A percentile compares a stretch with the other conserved stretches of the same genome.
phyloP scores from a whole-genome alignment of 2,888 invertebrate species.

The Euzophera pinguis region DNA sequence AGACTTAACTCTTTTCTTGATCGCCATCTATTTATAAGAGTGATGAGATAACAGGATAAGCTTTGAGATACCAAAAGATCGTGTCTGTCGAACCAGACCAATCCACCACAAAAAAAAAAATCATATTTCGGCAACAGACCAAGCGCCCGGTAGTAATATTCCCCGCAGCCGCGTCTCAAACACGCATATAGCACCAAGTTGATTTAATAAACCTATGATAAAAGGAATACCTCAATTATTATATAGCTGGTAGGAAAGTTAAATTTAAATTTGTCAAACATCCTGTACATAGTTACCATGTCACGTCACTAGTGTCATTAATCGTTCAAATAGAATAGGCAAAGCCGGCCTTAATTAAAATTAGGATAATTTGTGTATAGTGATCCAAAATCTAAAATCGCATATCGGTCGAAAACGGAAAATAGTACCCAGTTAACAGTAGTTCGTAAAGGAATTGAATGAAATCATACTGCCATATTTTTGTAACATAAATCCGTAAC shows the following conservation, averaged over 20 bases:
- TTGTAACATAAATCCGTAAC: slow-evolving; percentile 49
- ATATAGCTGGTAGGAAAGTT: slow-evolving; percentile 43
- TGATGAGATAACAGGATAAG: too few relatives aligned
- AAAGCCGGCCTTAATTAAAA: slow-evolving; percentile 71
- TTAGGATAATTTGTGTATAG: slow-evolving; percentile 47
- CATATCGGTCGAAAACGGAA: slow-evolving; percentile 33
- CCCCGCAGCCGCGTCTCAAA: slow-evolving; percentile 13
- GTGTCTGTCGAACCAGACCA: too few relatives aligned
- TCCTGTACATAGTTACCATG: slow-evolving; percentile 58
- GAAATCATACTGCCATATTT: slow-evolving; percentile 75
- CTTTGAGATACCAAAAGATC: too few relatives aligned
- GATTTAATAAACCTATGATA: slow-evolving; percentile 32
- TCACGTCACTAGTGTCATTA: slow-evolving; percentile 47
- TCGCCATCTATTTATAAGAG: too few relatives aligned
- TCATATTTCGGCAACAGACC: not conserved
- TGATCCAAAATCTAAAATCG: slow-evolving; percentile 31
- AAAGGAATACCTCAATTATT: slow-evolving; percentile 47
- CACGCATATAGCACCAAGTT: slow-evolving; percentile 33
- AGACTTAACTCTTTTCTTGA: too few relatives aligned
- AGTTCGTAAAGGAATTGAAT: slow-evolving; percentile 69
- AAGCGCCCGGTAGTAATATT: not conserved
- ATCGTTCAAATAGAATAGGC: slow-evolving; percentile 69
- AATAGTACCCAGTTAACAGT: slow-evolving; percentile 29
- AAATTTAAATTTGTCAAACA: slow-evolving; percentile 60
- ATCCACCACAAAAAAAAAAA: not conserved